Evolutionary conservation across 2,113 vertebrate species (phyloP).

Genomic region (Chunga burmeisteri): DNA sequence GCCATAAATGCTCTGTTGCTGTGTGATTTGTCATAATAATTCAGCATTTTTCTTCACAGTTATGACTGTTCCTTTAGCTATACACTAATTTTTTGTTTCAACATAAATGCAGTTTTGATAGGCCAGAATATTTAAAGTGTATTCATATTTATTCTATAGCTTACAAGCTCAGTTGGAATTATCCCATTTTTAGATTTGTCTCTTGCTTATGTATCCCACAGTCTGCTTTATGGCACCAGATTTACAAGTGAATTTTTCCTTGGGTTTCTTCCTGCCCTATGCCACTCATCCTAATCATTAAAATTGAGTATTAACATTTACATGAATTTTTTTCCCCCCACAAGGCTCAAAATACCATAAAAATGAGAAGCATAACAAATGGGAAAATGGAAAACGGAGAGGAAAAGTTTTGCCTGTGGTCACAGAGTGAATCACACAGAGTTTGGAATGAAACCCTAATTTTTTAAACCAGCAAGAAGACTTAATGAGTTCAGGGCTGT

Average conservation of each 20-base stretch:
- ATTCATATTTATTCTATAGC: background rate
- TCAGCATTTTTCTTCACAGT: background rate
- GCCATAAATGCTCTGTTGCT: background rate
- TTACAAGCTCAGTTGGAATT: background rate
- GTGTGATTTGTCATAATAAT: background rate
- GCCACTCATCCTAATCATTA: background rate
- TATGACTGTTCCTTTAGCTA: constrained; percentile 19
- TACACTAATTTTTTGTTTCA: background rate
- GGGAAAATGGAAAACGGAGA: background rate
- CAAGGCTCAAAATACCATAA: background rate
- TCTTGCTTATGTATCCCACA: background rate
- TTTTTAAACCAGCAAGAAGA: background rate
- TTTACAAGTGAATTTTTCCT: background rate
- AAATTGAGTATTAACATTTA: background rate
- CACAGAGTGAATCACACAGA: background rate
- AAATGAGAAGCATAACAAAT: background rate
- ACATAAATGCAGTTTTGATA: background rate
- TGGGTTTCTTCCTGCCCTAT: background rate
- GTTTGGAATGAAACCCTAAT: background rate
- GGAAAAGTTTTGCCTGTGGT: background rate
- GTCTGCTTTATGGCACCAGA: background rate
- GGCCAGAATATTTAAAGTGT: background rate
- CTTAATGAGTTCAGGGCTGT: background rate
- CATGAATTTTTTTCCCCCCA: no score
- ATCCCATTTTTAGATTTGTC: background rate